A percentile compares a stretch with the other conserved stretches of the same genome.
Evolutionary conservation across 1,140 invertebrate genomes (phyloP).

Genomic region (Sinonovacula constricta): DNA sequence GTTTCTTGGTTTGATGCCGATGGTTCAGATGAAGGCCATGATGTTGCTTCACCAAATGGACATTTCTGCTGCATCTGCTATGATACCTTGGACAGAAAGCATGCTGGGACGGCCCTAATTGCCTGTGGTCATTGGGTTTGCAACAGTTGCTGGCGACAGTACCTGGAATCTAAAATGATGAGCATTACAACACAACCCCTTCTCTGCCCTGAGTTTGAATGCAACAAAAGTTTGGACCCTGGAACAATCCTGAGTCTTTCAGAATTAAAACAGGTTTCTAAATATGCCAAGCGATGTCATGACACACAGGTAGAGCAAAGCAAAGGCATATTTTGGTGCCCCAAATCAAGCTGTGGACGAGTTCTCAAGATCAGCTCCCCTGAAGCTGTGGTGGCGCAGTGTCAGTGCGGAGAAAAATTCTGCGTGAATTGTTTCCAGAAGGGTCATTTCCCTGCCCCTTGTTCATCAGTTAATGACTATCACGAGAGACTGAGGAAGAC

Average conservation of each 20-base stretch:
- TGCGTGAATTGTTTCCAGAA: slow-evolving; percentile 62
- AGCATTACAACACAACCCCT: background rate
- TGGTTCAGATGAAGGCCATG: background rate
- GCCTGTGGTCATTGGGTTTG: slow-evolving; percentile 67
- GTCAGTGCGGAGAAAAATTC: slow-evolving; percentile 56
- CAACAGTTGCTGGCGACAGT: slow-evolving; percentile 62
- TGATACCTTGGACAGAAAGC: slow-evolving; percentile 2
- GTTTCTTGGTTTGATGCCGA: slow-evolving; percentile 5
- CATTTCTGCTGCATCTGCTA: slow-evolving; percentile 60
- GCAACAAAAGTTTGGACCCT: slow-evolving; percentile 45
- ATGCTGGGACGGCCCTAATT: slow-evolving; percentile 51
- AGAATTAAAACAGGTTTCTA: slow-evolving; percentile 50
- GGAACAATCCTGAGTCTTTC: slow-evolving; percentile 58
- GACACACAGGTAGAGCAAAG: slow-evolving; percentile 47
- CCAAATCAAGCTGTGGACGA: slow-evolving; percentile 61
- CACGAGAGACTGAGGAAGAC: slow-evolving; percentile 33
- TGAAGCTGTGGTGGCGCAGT: slow-evolving; percentile 26
- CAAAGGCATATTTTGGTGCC: slow-evolving; percentile 60
- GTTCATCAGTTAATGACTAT: slow-evolving; percentile 52
- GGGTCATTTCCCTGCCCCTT: slow-evolving; percentile 64
- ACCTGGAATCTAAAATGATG: slow-evolving; percentile 39
- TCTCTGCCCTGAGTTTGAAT: slow-evolving; percentile 61
- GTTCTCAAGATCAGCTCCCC: slow-evolving; percentile 43
- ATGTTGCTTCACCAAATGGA: slow-evolving; percentile 13
- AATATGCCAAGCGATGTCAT: slow-evolving; percentile 28